These are phyloP conservation scores for Salvelinus sp. DNA, from an alignment of 2,113 vertebrate genomes.

Conservation along the genomic window DNA sequence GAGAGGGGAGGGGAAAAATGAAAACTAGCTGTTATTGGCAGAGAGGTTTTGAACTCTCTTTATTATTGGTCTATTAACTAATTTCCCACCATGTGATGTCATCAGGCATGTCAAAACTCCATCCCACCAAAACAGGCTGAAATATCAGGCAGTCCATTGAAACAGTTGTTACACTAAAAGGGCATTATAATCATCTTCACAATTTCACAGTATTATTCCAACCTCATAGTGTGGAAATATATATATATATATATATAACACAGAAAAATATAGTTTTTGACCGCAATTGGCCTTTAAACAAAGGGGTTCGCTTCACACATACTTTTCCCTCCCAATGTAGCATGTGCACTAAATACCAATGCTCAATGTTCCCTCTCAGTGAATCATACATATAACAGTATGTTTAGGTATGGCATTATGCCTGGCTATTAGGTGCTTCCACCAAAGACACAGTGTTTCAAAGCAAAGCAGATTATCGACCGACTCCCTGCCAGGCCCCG, in stretches of 20 bases:
- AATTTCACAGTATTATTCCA: too few species aligned
- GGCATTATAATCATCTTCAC: too few species aligned
- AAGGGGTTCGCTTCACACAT: conserved; percentile 1
- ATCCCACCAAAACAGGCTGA: too few species aligned
- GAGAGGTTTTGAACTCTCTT: too few species aligned
- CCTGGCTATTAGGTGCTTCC: background rate
- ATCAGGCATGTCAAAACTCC: too few species aligned
- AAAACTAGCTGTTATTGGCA: too few species aligned
- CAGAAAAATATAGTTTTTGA: background rate
- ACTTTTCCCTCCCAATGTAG: conserved; percentile 11
- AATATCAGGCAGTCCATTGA: too few species aligned
- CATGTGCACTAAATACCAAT: conserved; percentile 16
- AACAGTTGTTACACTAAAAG: too few species aligned
- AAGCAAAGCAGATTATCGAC: conserved; percentile 19
- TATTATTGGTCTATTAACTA: too few species aligned
- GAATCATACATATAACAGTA: conserved; percentile 22
- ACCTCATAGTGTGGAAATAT: too few species aligned
- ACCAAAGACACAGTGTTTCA: background rate
- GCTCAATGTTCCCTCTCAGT: conserved; percentile 26
- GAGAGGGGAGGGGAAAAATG: too few species aligned
- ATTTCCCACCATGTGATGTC: too few species aligned
- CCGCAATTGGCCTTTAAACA: conserved; percentile 5
- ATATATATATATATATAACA: background rate
- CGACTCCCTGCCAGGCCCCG: conserved; percentile 6
- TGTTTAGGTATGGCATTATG: conserved; percentile 17